Conservation (phyloP, 2,113 vertebrate species). For the Amblyopsis rosae region DNA sequence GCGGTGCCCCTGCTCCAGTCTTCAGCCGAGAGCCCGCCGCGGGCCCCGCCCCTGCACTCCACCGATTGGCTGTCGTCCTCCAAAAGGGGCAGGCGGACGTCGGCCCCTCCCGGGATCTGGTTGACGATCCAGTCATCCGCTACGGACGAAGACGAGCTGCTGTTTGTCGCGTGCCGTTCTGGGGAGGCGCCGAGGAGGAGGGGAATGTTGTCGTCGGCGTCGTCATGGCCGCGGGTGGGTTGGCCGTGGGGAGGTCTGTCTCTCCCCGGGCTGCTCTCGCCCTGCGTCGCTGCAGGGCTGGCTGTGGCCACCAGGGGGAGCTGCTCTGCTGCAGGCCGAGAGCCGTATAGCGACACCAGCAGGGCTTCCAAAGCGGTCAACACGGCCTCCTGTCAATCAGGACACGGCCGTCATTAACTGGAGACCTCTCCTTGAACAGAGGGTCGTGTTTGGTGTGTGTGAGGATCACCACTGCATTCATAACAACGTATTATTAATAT, state of each 20-base stretch:
- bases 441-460: no score
- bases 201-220: neutral
- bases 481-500: no score
- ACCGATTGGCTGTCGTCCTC: constrained; percentile 33
- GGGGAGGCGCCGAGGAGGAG: constrained; percentile 6
- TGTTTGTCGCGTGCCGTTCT: constrained; percentile 48
- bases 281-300: neutral
- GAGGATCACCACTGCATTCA: no score
- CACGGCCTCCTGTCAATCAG: constrained; percentile 80
- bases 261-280: neutral
- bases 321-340: constrained; percentile 70
- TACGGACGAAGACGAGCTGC: constrained; percentile 72
- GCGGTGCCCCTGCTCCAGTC: constrained; percentile 86
- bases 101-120: constrained; percentile 42
- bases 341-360: constrained; percentile 86
- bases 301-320: constrained; percentile 35
- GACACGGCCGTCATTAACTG: neutral
- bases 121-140: constrained; percentile 71
- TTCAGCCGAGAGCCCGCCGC: constrained; percentile 73
- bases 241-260: neutral
- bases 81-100: constrained; percentile 45
- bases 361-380: constrained; percentile 87
- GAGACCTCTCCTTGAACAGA: neutral
- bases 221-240: no score
- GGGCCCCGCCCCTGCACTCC: no score